Percentiles rank a stretch among this genome's conserved stretches.
Conservation (phyloP, 30 jellyfish, hydroid and myxozoan species). For the Clytia hemisphaerica region DNA sequence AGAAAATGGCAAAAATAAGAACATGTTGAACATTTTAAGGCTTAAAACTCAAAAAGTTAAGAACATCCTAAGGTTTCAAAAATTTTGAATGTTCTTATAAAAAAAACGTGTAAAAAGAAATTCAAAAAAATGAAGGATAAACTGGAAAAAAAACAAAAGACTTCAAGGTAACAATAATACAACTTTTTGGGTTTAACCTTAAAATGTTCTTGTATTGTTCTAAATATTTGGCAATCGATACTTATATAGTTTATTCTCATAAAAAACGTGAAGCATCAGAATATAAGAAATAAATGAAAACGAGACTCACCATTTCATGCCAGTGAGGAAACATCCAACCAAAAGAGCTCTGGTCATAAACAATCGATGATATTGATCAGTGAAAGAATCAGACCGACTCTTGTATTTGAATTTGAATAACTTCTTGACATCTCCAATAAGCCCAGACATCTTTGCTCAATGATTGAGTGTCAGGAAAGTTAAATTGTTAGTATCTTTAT, state of each 20-base stretch:
- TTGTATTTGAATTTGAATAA: slow-evolving; percentile 25
- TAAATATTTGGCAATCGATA: background rate
- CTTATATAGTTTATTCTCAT: background rate
- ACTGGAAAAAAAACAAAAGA: background rate
- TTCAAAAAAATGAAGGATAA: too few relatives aligned
- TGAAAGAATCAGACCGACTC: slow-evolving; percentile 17
- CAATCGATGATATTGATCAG: slow-evolving; percentile 26
- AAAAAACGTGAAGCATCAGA: background rate
- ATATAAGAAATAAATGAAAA: background rate
- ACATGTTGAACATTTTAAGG: too few relatives aligned
- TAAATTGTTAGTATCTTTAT: too few relatives aligned
- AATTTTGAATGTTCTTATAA: too few relatives aligned
- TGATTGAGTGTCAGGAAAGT: too few relatives aligned
- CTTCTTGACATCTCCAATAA: slow-evolving; percentile 29
- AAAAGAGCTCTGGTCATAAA: slow-evolving; percentile 13
- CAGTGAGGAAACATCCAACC: slow-evolving; percentile 28
- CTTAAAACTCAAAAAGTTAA: too few relatives aligned
- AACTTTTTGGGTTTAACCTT: background rate
- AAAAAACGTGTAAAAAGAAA: too few relatives aligned
- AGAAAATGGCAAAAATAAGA: too few relatives aligned
- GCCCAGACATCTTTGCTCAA: slow-evolving; percentile 19
- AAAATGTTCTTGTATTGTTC: background rate
- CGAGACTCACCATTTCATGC: slow-evolving; percentile 22
- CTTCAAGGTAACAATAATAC: background rate
- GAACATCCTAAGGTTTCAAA: too few relatives aligned